These are phyloP conservation scores for Dromaius novaehollandiae DNA, from an alignment of 2,113 vertebrate species.

Conservation along the genomic window DNA sequence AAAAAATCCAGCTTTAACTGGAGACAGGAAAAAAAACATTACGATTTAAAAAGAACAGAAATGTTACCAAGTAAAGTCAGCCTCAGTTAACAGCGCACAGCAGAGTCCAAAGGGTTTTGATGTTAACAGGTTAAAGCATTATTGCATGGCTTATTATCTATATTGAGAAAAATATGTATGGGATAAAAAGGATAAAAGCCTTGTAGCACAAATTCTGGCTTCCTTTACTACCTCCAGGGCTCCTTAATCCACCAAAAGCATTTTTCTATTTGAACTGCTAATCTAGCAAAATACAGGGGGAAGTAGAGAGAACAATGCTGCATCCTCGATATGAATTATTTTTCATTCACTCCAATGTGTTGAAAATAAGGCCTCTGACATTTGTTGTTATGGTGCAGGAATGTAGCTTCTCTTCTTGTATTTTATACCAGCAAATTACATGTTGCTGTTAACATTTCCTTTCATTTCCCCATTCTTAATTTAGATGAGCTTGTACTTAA, in stretches of 20 bases:
- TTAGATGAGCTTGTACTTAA: neutral
- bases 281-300: neutral
- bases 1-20: neutral
- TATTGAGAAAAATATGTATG: neutral
- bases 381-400: neutral
- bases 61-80: neutral
- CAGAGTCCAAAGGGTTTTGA: neutral
- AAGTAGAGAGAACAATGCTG: neutral
- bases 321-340: neutral
- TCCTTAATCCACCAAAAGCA: conserved; percentile 22
- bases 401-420: neutral
- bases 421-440: neutral
- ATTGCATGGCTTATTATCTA: neutral
- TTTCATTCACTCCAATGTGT: neutral
- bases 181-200: conserved; percentile 27
- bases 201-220: neutral
- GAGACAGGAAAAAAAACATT: neutral
- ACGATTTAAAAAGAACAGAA: neutral
- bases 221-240: conserved; percentile 5
- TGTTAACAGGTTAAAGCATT: neutral
- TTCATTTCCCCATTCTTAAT: neutral
- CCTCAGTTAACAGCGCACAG: neutral
- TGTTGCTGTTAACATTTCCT: neutral
- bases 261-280: conserved; percentile 28
- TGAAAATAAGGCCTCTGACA: neutral